These are phyloP conservation scores for Eulemur mongoz DNA, from an alignment of 2,797 vertebrate species.

Conservation along the genomic window DNA sequence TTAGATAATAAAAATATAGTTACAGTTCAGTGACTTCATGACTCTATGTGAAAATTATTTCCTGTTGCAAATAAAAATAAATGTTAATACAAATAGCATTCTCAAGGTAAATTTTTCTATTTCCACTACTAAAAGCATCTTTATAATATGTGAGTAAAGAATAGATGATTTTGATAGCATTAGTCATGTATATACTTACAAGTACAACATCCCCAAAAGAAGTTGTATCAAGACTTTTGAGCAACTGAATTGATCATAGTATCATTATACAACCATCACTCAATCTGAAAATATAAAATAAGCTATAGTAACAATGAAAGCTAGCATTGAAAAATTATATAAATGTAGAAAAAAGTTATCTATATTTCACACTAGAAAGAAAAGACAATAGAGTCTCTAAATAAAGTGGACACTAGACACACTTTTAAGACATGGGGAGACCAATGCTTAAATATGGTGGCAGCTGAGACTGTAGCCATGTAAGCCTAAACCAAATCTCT, in stretches of 20 bases:
- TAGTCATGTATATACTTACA: background rate
- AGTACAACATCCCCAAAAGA: background rate
- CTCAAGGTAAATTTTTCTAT: background rate
- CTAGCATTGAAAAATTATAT: background rate
- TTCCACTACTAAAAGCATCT: background rate
- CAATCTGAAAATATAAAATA: slow-evolving; percentile 13
- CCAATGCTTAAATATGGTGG: background rate
- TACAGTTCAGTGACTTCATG: background rate
- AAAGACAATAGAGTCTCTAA: background rate
- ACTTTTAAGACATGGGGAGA: background rate
- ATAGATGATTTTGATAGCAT: background rate
- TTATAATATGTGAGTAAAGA: background rate
- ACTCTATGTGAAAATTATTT: slow-evolving; percentile 17
- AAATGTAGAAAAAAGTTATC: background rate
- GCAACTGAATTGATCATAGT: background rate
- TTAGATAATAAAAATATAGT: slow-evolving; percentile 33
- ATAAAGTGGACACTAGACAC: background rate
- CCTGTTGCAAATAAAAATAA: background rate
- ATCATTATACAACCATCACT: background rate
- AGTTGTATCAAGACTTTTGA: background rate
- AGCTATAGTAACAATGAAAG: background rate
- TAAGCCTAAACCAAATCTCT: background rate
- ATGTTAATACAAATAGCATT: background rate
- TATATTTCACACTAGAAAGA: background rate
- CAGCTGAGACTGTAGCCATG: background rate